These are phyloP conservation scores for Leucophenga maculata DNA, from an alignment of 2,888 invertebrate species.

Conservation along the genomic window DNA sequence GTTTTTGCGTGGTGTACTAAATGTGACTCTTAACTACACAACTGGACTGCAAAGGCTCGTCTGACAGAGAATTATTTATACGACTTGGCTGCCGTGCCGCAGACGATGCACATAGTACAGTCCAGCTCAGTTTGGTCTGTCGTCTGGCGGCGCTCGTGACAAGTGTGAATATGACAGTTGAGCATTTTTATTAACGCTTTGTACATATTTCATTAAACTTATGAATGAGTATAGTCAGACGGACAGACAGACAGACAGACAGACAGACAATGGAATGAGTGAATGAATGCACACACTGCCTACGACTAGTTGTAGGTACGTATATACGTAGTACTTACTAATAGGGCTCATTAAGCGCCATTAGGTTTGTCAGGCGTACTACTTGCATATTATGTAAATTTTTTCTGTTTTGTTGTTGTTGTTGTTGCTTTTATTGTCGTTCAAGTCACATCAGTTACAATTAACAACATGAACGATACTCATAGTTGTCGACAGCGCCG, in stretches of 20 bases:
- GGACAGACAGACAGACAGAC: neutral
- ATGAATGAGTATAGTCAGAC: slow-evolving; percentile 20
- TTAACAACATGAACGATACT: slow-evolving; percentile 15
- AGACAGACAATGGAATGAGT: neutral
- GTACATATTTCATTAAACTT: slow-evolving; percentile 28
- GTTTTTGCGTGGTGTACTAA: too few species aligned
- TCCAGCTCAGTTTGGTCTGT: neutral
- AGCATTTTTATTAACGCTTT: slow-evolving; percentile 31
- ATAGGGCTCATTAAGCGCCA: slow-evolving; percentile 24
- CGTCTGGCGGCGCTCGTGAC: slow-evolving; percentile 25
- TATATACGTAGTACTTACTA: slow-evolving; percentile 7
- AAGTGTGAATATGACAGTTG: slow-evolving; percentile 33
- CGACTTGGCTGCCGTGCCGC: neutral
- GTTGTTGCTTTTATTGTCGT: neutral
- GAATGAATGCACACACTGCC: slow-evolving; percentile 1
- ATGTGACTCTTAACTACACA: too few species aligned
- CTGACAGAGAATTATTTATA: neutral
- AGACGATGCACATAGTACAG: neutral
- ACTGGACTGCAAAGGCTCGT: neutral
- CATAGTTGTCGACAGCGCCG: too few species aligned
- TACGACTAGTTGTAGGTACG: neutral
- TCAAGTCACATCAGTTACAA: slow-evolving; percentile 28
- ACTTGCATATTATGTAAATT: slow-evolving; percentile 15
- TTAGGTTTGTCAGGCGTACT: slow-evolving; percentile 15
- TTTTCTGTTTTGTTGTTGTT: neutral